Base-by-base conservation (phyloP, 2,113 vertebrate species). In the Cinclus cinclus region DNA sequence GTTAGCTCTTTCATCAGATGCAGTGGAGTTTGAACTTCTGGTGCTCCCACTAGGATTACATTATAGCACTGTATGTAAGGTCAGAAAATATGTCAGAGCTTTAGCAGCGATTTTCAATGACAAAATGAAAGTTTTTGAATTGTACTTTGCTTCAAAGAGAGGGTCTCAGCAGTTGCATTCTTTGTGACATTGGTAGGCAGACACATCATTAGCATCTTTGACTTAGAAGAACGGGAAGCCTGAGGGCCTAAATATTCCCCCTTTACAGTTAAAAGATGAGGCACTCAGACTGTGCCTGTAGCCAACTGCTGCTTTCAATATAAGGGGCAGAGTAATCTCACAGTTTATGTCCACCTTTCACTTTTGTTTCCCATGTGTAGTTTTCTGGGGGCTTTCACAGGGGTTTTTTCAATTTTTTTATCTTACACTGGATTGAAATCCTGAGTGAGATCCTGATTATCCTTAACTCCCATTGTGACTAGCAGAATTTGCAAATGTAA, bases 171-270 rank as follows among this genome's bases (percentile, higher is more conserved):
- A 87, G 84, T 77, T 58, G 60, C 20, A 77, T 63, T 96, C 59
- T 97, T 95, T 94, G 75, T 95, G 92, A 94, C 87, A 44, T 73
- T 88, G 68, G 82, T 77, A 93, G 91, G 81, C 81, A 95, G 94
- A 88, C 76, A 84, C 60, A 92, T 95, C 95, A 96, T 97, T 97
- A 97, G 67, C 92, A 96, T 96, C 83, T 95, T 95, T 97, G 89
- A 95, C 91, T 96, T 89, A 73, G 4, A 96, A 90, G 79, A 97
- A 95, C 88, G 87, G 74, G 92, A 74, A 96, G 39, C 94, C 88
- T 15, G 28, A 96, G 91, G 87, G 80, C 50, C 75, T 65, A 71
- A 85, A 91, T 92, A 95, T 96, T 96, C 20, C 30, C 46, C 86
- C 74, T 94, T 50, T 92, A 27, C 22, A 96, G 70, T 92, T 96